A percentile compares a stretch with the other conserved stretches of the same genome.
These are phyloP conservation scores for Neotragus moschatus DNA, from an alignment of 2,113 vertebrate species.

Conservation along the genomic window DNA sequence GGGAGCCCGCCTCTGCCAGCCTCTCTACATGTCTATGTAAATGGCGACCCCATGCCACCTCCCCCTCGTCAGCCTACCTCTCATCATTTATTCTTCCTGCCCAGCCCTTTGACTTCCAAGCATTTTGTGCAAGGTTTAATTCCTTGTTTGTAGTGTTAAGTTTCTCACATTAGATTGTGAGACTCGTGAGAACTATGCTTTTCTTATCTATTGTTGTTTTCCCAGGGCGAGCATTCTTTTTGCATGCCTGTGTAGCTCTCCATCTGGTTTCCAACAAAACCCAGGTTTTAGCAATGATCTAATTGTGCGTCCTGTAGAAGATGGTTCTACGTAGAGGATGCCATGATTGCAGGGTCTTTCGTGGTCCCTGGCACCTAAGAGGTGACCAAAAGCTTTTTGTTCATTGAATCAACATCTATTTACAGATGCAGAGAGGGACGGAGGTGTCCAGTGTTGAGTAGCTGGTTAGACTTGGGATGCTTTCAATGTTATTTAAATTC, in stretches of 20 bases:
- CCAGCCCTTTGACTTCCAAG: not conserved
- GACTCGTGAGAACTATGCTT: not conserved
- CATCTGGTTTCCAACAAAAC: not conserved
- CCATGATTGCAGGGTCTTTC: rapidly evolving
- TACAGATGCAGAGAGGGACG: not conserved
- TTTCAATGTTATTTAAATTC: not conserved
- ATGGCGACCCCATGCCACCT: rapidly evolving
- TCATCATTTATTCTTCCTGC: not conserved
- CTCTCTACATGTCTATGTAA: rapidly evolving
- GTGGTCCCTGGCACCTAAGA: not conserved
- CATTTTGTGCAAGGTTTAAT: not conserved
- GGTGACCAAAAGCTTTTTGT: not conserved
- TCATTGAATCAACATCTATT: not conserved
- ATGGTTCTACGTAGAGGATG: not conserved
- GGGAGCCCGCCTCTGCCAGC: rapidly evolving
- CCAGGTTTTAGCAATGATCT: too few species aligned
- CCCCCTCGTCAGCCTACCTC: rapidly evolving
- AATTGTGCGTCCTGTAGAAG: rapidly evolving
- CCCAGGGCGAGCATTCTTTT: not conserved
- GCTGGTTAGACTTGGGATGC: not conserved
- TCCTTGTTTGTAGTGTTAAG: not conserved
- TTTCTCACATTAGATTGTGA: not conserved
- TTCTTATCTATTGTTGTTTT: not conserved
- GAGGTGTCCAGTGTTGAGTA: not conserved
- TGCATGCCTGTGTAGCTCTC: not conserved